Conservation (phyloP, 2,888 invertebrate genomes). For the Drosophila mimetica region DNA sequence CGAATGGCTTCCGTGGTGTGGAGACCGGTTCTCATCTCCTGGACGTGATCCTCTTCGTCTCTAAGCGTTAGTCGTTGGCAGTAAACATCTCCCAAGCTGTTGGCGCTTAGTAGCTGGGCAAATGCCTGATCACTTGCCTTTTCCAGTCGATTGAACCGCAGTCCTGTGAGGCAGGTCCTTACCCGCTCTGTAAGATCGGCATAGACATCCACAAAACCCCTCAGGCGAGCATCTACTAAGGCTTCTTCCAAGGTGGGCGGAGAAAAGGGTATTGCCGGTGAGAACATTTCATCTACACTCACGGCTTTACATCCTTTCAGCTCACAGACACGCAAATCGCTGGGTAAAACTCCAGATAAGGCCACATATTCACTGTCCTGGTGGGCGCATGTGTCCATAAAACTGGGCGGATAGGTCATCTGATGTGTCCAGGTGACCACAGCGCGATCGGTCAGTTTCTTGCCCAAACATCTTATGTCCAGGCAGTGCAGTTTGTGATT, state of each 20-base stretch:
- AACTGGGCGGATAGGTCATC: conserved; percentile 74
- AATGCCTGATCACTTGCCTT: conserved; percentile 45
- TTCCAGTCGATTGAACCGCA: conserved; percentile 61
- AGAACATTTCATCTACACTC: conserved; percentile 40
- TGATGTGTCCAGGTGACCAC: conserved; percentile 82
- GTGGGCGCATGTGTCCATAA: conserved; percentile 65
- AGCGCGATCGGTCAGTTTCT: conserved; percentile 56
- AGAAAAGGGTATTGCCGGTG: conserved; percentile 73
- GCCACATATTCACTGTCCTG: conserved; percentile 73
- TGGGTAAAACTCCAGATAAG: conserved; percentile 64
- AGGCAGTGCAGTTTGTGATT: conserved; percentile 81
- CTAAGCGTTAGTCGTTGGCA: conserved; percentile 58
- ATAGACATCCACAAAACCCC: conserved; percentile 67
- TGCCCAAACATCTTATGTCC: conserved; percentile 73
- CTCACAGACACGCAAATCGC: conserved; percentile 80
- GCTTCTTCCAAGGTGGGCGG: conserved; percentile 73
- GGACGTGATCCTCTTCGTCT: conserved; percentile 31
- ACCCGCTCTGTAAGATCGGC: conserved; percentile 73
- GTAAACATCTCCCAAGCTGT: conserved; percentile 80
- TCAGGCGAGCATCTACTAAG: conserved; percentile 54
- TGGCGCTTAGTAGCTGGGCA: conserved; percentile 71
- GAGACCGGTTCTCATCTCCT: conserved; percentile 52
- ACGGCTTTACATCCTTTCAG: conserved; percentile 41
- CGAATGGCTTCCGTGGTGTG: conserved; percentile 60
- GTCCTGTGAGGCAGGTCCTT: conserved; percentile 73